Percentiles rank a stretch among this genome's conserved stretches.
These are phyloP conservation scores for Alfaro cultratus DNA, from an alignment of 2,797 vertebrate genomes.

Conservation along the genomic window DNA sequence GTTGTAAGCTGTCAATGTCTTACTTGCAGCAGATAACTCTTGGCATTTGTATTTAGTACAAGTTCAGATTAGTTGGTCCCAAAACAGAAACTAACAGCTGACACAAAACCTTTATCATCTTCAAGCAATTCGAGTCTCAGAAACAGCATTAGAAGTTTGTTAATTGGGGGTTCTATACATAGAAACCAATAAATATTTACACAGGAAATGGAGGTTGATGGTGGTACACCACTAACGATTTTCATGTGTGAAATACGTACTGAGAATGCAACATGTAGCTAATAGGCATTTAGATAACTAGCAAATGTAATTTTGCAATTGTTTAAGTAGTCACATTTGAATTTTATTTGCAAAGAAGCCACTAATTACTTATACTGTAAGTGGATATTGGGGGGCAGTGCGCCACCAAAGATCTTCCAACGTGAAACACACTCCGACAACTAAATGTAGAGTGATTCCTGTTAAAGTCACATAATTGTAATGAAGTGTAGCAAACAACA, in stretches of 20 bases:
- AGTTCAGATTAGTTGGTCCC: not conserved
- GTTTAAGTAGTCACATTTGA: not conserved
- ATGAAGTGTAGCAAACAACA: not conserved
- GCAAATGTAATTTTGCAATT: not conserved
- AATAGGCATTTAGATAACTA: not conserved
- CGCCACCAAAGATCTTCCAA: not conserved
- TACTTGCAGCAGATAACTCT: not conserved
- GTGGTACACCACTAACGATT: not conserved
- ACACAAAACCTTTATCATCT: not conserved
- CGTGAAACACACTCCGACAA: not conserved
- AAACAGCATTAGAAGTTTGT: not conserved
- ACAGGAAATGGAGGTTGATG: not conserved
- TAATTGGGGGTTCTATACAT: not conserved
- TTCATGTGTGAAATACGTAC: not conserved
- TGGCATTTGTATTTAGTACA: not conserved
- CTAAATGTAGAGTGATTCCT: not conserved
- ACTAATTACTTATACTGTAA: not conserved
- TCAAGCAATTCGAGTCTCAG: not conserved
- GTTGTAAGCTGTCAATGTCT: not conserved
- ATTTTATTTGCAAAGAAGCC: slow-evolving; percentile 1
- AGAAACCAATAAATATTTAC: not conserved
- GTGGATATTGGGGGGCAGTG: not conserved
- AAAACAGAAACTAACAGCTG: not conserved
- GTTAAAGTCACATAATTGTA: not conserved
- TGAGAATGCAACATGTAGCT: not conserved